A percentile compares a stretch with the other conserved stretches of the same genome.
Conservation (phyloP, 1,140 invertebrate species). For the Philotrypesis tridentata region DNA sequence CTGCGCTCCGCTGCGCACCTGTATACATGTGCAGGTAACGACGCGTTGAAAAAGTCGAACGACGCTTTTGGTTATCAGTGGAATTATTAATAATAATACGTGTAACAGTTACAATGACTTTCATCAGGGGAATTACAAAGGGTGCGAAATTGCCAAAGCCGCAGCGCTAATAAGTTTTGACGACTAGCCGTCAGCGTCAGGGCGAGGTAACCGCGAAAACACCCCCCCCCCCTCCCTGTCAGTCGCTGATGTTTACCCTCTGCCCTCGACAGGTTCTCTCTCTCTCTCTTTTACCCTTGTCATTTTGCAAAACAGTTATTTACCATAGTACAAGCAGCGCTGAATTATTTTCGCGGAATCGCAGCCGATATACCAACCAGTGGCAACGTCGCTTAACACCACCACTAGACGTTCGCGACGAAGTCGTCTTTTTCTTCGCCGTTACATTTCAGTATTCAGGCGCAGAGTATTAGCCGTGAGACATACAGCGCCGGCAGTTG, state of each 20-base stretch:
- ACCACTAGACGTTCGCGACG: not conserved
- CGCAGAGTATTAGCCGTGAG: not conserved
- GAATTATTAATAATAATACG: too few species aligned
- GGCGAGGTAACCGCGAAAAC: not conserved
- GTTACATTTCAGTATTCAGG: too few species aligned
- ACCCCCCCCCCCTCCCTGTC: not conserved
- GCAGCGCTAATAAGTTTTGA: not conserved
- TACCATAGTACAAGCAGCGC: not conserved
- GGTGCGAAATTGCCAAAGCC: not conserved
- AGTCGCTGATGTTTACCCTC: not conserved
- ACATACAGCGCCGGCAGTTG: not conserved
- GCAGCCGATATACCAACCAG: too few species aligned
- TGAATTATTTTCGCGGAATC: not conserved
- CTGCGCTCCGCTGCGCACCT: too few species aligned
- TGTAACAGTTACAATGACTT: too few species aligned
- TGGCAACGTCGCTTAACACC: too few species aligned
- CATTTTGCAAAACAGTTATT: not conserved
- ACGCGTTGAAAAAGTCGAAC: too few species aligned
- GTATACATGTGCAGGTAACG: too few species aligned
- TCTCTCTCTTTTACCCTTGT: too few species aligned
- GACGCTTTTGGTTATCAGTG: too few species aligned
- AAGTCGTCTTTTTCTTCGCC: not conserved
- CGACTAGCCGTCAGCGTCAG: not conserved
- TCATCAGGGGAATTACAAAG: not conserved
- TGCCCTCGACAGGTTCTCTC: too few species aligned